phyloP scores from a whole-genome alignment of 2,888 invertebrate species.

The Scelioninae gen. 1 region DNA sequence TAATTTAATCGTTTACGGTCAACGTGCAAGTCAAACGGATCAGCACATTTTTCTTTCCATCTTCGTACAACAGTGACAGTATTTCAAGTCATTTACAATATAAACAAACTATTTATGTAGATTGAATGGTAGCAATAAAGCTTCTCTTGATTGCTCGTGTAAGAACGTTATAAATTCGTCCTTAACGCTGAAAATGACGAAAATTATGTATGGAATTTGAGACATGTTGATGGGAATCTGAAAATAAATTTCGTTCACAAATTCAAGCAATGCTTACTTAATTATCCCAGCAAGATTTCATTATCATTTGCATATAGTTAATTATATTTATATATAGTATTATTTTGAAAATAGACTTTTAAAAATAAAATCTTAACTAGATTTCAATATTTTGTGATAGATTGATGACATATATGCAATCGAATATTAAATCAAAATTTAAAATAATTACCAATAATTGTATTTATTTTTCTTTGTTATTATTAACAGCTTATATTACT shows the following conservation, averaged over 20 bases:
- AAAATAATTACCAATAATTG: no score
- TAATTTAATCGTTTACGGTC: conserved; percentile 26
- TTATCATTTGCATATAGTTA: no score
- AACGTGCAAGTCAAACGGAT: conserved; percentile 2
- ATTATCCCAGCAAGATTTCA: neutral
- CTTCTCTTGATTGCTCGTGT: conserved; percentile 17
- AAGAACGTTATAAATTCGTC: conserved; percentile 12
- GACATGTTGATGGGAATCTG: conserved; percentile 14
- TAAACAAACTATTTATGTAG: conserved; percentile 20
- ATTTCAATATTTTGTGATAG: no score
- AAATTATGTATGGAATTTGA: conserved; percentile 35
- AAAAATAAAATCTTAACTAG: no score
- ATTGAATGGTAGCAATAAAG: conserved; percentile 17
- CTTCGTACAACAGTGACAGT: neutral
- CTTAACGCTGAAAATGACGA: conserved; percentile 17
- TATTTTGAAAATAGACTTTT: no score
- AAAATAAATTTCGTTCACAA: conserved; percentile 34
- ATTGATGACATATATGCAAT: no score
- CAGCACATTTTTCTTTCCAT: conserved; percentile 9
- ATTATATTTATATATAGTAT: no score
- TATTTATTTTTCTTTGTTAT: no score
- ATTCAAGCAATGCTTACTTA: conserved; percentile 13
- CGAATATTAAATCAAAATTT: no score
- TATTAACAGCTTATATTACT: no score
- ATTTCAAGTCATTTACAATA: neutral